phyloP scores from a whole-genome alignment of 1,140 invertebrate genomes.

The Drosophila lini region DNA sequence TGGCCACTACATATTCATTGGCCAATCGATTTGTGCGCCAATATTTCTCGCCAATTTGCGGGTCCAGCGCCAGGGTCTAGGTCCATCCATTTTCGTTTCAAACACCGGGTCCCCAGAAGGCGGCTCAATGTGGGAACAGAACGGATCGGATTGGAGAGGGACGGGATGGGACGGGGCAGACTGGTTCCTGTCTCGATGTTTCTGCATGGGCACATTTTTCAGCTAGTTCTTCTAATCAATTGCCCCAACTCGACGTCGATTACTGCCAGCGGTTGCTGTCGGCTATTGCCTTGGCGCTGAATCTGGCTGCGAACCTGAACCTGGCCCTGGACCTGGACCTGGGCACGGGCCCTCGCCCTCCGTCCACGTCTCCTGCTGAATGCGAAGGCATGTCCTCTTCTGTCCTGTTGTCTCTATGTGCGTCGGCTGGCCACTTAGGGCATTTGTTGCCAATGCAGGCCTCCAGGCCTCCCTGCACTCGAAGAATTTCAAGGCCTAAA shows the following conservation, averaged over 20 bases:
- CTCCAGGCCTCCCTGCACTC: slow-evolving; percentile 13
- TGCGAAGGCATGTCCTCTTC: slow-evolving; percentile 17
- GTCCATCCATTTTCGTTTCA: slow-evolving; percentile 44
- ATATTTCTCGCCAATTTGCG: slow-evolving; percentile 68
- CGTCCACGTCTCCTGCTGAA: neutral
- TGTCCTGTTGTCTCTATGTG: slow-evolving; percentile 44
- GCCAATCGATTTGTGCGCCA: slow-evolving; percentile 76
- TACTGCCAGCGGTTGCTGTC: slow-evolving; percentile 50
- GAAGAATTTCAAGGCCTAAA: slow-evolving; percentile 1
- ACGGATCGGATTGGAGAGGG: slow-evolving; percentile 16
- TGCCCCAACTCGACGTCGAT: slow-evolving; percentile 62
- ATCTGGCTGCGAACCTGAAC: slow-evolving; percentile 18
- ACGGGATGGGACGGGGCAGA: slow-evolving; percentile 1
- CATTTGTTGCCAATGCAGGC: slow-evolving; percentile 66
- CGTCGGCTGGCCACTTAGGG: slow-evolving; percentile 53
- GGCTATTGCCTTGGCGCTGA: slow-evolving; percentile 19
- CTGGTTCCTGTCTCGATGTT: slow-evolving; percentile 39
- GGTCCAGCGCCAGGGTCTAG: slow-evolving; percentile 45
- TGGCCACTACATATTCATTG: slow-evolving; percentile 75
- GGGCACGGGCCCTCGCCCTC: neutral
- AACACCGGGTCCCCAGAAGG: slow-evolving; percentile 2
- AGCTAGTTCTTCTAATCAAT: slow-evolving; percentile 72
- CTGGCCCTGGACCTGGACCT: slow-evolving; percentile 4
- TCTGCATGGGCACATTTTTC: slow-evolving; percentile 51
- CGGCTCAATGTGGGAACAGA: slow-evolving; percentile 14